phyloP scores from a whole-genome alignment of 2,888 invertebrate species.

The Drosophila multiciliata region DNA sequence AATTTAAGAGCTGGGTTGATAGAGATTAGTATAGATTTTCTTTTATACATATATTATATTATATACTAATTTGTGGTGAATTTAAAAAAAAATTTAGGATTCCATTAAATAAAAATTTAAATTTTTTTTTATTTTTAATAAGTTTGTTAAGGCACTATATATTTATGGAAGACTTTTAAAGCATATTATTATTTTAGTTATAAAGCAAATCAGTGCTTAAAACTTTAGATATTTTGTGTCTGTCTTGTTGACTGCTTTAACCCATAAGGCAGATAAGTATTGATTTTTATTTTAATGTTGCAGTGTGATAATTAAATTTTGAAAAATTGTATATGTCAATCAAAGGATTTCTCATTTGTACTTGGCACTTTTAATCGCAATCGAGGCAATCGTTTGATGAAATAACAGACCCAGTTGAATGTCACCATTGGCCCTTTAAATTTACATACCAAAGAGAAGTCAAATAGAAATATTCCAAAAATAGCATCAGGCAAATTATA shows the following conservation, averaged over 20 bases:
- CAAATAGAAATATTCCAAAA: background rate
- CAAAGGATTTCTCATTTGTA: background rate
- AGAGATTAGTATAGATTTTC: too few relatives aligned
- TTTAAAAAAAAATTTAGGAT: background rate
- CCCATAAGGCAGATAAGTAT: too few relatives aligned
- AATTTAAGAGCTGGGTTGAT: background rate
- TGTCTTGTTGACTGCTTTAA: background rate
- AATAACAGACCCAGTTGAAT: background rate
- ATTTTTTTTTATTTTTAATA: too few relatives aligned
- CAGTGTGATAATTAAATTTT: background rate
- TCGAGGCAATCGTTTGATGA: slow-evolving; percentile 6
- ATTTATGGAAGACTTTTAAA: background rate
- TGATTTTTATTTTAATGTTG: background rate
- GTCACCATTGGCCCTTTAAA: background rate
- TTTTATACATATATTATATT: background rate
- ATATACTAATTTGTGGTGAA: background rate
- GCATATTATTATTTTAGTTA: background rate
- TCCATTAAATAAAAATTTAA: too few relatives aligned
- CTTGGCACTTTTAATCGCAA: slow-evolving; percentile 24
- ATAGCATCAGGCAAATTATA: background rate
- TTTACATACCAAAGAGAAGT: background rate
- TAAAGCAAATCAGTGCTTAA: background rate
- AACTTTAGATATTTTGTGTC: background rate
- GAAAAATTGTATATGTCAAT: background rate
- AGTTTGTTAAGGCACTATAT: background rate